These are phyloP conservation scores for Stenotaenia linearis DNA, from an alignment of 2,888 invertebrate genomes.

Conservation along the genomic window DNA sequence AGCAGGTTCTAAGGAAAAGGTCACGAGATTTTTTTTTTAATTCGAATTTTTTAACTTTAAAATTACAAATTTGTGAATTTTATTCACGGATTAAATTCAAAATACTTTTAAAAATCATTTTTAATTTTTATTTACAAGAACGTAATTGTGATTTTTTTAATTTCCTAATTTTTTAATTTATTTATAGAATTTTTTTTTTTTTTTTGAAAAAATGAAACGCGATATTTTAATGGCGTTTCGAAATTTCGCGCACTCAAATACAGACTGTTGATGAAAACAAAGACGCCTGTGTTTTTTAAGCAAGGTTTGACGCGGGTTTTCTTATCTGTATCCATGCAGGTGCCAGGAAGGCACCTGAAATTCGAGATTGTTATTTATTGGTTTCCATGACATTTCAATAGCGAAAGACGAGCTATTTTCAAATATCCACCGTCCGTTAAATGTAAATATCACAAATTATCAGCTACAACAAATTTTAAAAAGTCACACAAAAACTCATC, in stretches of 20 bases:
- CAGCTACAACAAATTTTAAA: no score
- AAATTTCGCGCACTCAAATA: not conserved
- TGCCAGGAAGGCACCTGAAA: not conserved
- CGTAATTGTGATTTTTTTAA: no score
- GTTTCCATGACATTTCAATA: not conserved
- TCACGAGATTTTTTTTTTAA: not conserved
- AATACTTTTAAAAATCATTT: not conserved
- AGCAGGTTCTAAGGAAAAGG: not conserved
- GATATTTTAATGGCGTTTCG: not conserved
- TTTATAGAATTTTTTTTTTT: not conserved
- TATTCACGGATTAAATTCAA: not conserved
- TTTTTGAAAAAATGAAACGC: not conserved
- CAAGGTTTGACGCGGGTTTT: not conserved
- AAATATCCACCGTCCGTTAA: no score
- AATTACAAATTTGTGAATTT: not conserved
- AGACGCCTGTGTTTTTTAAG: not conserved
- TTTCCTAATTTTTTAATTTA: no score
- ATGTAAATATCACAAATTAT: no score
- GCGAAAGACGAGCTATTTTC: no score
- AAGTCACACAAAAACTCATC: no score
- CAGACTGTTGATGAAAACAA: not conserved
- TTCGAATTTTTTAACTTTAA: not conserved
- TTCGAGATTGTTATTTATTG: not conserved
- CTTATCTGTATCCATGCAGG: slow-evolving; percentile 4
- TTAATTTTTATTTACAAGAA: no score